Percentiles rank a stretch among this genome's conserved stretches.
Conservation (phyloP, 2,888 invertebrate species). For the Hecatera dysodea region DNA sequence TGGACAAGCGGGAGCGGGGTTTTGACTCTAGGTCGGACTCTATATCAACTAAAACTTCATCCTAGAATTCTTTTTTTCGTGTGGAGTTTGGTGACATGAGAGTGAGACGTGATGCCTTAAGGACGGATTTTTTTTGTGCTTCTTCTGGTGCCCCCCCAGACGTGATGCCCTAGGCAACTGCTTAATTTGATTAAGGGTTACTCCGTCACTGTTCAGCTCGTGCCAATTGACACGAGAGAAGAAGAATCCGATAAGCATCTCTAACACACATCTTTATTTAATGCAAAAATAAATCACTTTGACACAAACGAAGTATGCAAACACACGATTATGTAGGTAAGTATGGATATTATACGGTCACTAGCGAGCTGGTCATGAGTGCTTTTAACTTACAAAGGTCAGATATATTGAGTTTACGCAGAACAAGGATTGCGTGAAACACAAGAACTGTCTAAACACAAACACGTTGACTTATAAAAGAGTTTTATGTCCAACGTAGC, state of each 20-base stretch:
- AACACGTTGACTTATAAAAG: not conserved
- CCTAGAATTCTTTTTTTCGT: too few relatives aligned
- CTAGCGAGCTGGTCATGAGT: slow-evolving; percentile 17
- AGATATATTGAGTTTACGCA: not conserved
- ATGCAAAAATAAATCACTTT: slow-evolving; percentile 23
- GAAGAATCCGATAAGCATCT: not conserved
- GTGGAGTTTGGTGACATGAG: too few relatives aligned
- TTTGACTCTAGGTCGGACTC: too few relatives aligned
- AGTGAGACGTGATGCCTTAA: too few relatives aligned
- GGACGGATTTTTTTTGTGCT: too few relatives aligned
- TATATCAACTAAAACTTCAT: too few relatives aligned
- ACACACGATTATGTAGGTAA: slow-evolving; percentile 15
- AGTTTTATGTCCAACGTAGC: not conserved
- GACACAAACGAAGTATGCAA: slow-evolving; percentile 12
- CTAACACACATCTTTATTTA: not conserved
- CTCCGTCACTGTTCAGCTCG: too few relatives aligned
- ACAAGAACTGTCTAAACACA: too few relatives aligned
- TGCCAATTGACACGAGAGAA: not conserved
- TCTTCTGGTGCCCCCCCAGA: too few relatives aligned
- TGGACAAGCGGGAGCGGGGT: too few relatives aligned
- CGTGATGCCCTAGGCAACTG: too few relatives aligned
- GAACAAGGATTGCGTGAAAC: not conserved
- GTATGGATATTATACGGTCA: slow-evolving; percentile 33
- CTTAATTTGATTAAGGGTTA: too few relatives aligned
- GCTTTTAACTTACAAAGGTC: slow-evolving; percentile 31